phyloP scores from a whole-genome alignment of 1,140 invertebrate species.

The Bilobella aurantiaca region DNA sequence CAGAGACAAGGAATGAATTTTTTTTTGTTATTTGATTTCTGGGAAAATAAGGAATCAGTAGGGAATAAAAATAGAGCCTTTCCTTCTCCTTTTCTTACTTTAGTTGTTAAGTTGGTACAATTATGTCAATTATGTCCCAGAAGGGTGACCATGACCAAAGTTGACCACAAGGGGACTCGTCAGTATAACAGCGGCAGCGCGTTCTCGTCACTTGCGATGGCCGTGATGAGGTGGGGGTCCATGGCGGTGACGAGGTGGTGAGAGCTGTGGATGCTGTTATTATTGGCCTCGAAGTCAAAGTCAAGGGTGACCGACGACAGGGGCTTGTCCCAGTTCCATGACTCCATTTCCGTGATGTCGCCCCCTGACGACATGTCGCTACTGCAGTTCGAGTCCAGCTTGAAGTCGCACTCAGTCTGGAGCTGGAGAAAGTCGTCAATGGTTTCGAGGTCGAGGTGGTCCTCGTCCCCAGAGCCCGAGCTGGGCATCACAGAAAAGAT shows the following conservation, averaged over 20 bases:
- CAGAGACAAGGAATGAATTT: too few species aligned
- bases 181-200: not conserved
- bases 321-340: constrained; percentile 30
- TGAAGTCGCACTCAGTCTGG: constrained; percentile 54
- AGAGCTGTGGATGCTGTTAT: not conserved
- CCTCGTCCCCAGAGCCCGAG: constrained; percentile 24
- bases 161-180: too few species aligned
- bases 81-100: too few species aligned
- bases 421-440: constrained; percentile 50
- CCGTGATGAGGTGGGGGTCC: not conserved
- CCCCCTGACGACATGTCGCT: constrained; percentile 8
- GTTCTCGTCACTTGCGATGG: not conserved
- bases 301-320: constrained; percentile 25
- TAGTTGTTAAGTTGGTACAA: too few species aligned
- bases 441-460: constrained; percentile 57
- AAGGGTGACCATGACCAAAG: too few species aligned
- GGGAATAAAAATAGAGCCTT: too few species aligned
- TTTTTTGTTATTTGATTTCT: too few species aligned
- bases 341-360: constrained; percentile 28
- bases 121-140: too few species aligned
- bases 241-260: not conserved
- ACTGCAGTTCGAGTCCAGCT: constrained; percentile 35
- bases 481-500: constrained; percentile 17
- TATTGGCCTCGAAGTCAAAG: constrained; percentile 23
- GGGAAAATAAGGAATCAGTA: too few species aligned